phyloP scores from a whole-genome alignment of 2,113 vertebrate genomes.

The Cyanistes caeruleus region DNA sequence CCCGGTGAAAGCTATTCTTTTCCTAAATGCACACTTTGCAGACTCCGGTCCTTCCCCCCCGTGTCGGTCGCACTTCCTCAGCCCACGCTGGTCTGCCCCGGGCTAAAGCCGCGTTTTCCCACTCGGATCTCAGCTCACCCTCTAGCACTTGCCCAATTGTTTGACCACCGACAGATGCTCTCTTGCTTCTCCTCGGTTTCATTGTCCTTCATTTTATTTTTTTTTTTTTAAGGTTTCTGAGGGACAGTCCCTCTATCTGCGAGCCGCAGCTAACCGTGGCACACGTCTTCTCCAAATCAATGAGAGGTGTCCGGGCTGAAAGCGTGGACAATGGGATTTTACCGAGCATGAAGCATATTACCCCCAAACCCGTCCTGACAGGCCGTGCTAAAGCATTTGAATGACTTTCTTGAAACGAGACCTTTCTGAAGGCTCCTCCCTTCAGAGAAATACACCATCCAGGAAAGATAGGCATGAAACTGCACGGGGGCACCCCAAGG shows the following conservation, averaged over 20 bases:
- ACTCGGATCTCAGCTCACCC: neutral
- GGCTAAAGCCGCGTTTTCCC: neutral
- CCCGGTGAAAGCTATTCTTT: slow-evolving; percentile 20
- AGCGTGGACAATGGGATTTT: slow-evolving; percentile 63
- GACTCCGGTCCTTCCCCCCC: neutral
- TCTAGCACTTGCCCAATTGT: slow-evolving; percentile 29
- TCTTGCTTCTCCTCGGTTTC: neutral
- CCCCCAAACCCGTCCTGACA: slow-evolving; percentile 47
- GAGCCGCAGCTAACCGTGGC: slow-evolving; percentile 33
- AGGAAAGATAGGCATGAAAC: slow-evolving; percentile 23
- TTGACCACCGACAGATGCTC: slow-evolving; percentile 43
- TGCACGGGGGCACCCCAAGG: neutral
- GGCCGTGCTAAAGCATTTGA: slow-evolving; percentile 41
- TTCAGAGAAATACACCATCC: neutral
- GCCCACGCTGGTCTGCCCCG: neutral
- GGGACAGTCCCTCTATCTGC: neutral
- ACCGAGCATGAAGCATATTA: slow-evolving; percentile 33
- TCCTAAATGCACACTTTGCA: neutral
- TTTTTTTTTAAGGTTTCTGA: neutral
- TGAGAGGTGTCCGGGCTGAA: slow-evolving; percentile 17
- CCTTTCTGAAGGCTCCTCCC: neutral
- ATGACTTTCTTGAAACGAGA: slow-evolving; percentile 54
- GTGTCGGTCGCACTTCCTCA: neutral
- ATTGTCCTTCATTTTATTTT: neutral
- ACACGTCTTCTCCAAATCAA: slow-evolving; percentile 61